These are phyloP conservation scores for Triops longicaudatus DNA, from an alignment of 1,140 invertebrate species.

Conservation along the genomic window DNA sequence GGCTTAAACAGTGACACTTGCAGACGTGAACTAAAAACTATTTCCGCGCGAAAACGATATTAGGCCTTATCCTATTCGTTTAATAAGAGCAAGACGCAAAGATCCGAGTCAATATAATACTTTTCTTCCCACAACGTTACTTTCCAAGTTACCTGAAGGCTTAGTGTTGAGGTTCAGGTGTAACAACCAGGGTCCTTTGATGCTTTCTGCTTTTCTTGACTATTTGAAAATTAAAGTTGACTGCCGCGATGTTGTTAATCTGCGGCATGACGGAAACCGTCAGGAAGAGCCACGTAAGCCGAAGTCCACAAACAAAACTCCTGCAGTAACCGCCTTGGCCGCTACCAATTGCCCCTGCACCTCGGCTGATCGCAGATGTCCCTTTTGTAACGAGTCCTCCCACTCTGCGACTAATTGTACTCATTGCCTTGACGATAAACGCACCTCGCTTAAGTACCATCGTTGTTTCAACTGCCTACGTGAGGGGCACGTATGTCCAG, in stretches of 20 bases:
- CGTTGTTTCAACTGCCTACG: background rate
- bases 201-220: background rate
- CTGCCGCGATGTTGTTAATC: background rate
- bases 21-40: too few species aligned
- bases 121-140: background rate
- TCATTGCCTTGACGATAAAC: background rate
- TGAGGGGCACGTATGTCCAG: background rate
- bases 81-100: too few species aligned
- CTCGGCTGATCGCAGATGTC: background rate
- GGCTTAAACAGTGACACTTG: too few species aligned
- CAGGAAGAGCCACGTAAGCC: background rate
- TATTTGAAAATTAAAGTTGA: background rate
- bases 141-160: background rate
- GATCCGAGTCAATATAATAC: background rate
- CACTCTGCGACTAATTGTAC: background rate
- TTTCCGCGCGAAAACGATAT: too few species aligned
- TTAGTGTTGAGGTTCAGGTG: background rate
- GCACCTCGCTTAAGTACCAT: background rate
- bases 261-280: background rate
- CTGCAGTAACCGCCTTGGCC: background rate
- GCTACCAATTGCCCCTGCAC: background rate
- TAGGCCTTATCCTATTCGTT: too few species aligned
- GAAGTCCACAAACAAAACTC: background rate
- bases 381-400: background rate
- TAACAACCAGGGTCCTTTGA: background rate